Percentiles rank a stretch among this genome's conserved stretches.
phyloP scores from a whole-genome alignment of 2,888 invertebrate genomes.

The Lycocerus yunnanus region DNA sequence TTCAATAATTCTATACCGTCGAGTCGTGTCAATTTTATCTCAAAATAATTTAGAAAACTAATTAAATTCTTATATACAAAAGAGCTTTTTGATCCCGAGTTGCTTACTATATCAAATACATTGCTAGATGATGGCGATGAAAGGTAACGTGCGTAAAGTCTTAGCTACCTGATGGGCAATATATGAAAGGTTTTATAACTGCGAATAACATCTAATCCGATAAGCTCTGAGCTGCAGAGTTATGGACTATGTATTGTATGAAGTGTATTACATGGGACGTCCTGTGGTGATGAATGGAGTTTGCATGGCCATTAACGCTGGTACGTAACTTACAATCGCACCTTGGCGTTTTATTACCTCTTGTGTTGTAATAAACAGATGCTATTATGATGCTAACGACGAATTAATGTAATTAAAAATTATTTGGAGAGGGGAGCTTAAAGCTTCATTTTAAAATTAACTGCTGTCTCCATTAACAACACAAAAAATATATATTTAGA shows the following conservation, averaged over 20 bases:
- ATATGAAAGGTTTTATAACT: slow-evolving; percentile 28
- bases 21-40: neutral
- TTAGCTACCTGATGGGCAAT: slow-evolving; percentile 21
- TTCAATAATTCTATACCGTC: neutral
- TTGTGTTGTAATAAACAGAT: neutral
- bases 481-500: neutral
- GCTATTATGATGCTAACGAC: neutral
- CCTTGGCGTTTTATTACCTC: slow-evolving; percentile 1
- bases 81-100: neutral
- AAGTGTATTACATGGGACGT: slow-evolving; percentile 28
- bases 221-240: slow-evolving; percentile 25
- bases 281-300: slow-evolving; percentile 28
- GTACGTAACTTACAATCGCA: slow-evolving; percentile 13
- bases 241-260: slow-evolving; percentile 25
- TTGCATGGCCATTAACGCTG: slow-evolving; percentile 22
- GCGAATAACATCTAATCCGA: slow-evolving; percentile 28
- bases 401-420: neutral
- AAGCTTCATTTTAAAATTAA: neutral
- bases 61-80: neutral
- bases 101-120: neutral
- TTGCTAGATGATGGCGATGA: neutral
- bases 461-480: neutral
- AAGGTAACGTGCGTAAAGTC: slow-evolving; percentile 13
- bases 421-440: neutral
- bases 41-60: neutral